Conservation (phyloP, 2,113 vertebrate genomes). For the Triplophysa tibetana region DNA sequence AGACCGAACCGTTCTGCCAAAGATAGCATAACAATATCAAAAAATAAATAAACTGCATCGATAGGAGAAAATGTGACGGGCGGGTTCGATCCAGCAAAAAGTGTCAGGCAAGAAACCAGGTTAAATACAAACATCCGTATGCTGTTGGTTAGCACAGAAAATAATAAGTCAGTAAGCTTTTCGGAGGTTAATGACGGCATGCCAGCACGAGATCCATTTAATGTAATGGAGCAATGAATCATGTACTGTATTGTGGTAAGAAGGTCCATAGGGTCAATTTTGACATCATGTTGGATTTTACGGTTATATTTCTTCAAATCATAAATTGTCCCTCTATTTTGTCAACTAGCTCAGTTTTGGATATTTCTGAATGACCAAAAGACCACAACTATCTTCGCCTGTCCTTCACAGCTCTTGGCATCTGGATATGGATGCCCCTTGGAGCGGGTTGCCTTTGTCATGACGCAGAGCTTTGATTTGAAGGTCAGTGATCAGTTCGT, state of each 20-base stretch:
- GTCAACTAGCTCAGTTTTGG: too few species aligned
- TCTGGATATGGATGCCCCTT: neutral
- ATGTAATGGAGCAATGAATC: too few species aligned
- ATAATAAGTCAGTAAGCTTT: too few species aligned
- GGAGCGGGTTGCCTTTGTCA: neutral
- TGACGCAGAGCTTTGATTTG: slow-evolving; percentile 11
- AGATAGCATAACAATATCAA: neutral
- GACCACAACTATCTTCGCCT: neutral
- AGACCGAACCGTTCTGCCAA: slow-evolving; percentile 4
- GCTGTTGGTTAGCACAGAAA: neutral
- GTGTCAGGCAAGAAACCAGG: neutral
- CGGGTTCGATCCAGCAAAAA: neutral
- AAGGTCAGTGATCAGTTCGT: slow-evolving; percentile 30
- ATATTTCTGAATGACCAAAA: too few species aligned
- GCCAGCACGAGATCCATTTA: too few species aligned
- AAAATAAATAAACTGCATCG: slow-evolving; percentile 5
- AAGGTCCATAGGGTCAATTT: too few species aligned
- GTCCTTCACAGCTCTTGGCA: neutral
- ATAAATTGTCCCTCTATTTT: too few species aligned
- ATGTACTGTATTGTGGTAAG: too few species aligned
- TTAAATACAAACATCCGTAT: neutral
- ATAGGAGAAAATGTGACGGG: neutral
- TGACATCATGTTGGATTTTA: too few species aligned
- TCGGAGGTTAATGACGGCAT: too few species aligned
- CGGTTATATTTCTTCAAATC: too few species aligned